Percentiles rank a stretch among this genome's conserved stretches.
Conservation (phyloP, 2,888 invertebrate genomes). For the Drosophila aldrichi region DNA sequence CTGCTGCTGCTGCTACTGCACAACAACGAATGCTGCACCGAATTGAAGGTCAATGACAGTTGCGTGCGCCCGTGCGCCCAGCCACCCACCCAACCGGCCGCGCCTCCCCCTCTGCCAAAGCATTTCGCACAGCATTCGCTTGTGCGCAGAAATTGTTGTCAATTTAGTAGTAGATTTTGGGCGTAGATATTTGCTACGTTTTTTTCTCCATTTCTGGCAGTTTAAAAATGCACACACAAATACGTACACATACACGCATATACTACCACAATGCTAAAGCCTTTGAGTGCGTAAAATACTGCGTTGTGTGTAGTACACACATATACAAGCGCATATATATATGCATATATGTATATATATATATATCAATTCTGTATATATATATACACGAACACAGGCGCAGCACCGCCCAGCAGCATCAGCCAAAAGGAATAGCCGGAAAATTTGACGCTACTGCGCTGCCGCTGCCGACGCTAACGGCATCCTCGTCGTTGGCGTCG, state of each 20-base stretch:
- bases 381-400: slow-evolving; percentile 37
- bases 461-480: slow-evolving; percentile 43
- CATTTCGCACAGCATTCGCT: slow-evolving; percentile 58
- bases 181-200: slow-evolving; percentile 52
- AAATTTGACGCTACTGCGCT: slow-evolving; percentile 55
- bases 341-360: slow-evolving; percentile 35
- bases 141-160: slow-evolving; percentile 75
- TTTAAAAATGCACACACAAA: slow-evolving; percentile 24
- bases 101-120: slow-evolving; percentile 15
- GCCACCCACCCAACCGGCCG: neutral
- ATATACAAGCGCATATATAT: slow-evolving; percentile 15
- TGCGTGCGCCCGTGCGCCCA: slow-evolving; percentile 61
- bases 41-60: slow-evolving; percentile 78
- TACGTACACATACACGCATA: neutral
- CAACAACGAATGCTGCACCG: slow-evolving; percentile 69
- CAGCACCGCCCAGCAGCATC: slow-evolving; percentile 50
- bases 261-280: slow-evolving; percentile 37
- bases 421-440: slow-evolving; percentile 69
- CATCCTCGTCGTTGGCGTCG: slow-evolving; percentile 57
- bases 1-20: slow-evolving; percentile 35
- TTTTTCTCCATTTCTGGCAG: slow-evolving; percentile 2
- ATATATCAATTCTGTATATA: neutral
- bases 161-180: slow-evolving; percentile 64
- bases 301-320: slow-evolving; percentile 59
- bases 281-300: slow-evolving; percentile 71